Conservation (phyloP, 2,113 vertebrate genomes). For the Leiothrix lutea region DNA sequence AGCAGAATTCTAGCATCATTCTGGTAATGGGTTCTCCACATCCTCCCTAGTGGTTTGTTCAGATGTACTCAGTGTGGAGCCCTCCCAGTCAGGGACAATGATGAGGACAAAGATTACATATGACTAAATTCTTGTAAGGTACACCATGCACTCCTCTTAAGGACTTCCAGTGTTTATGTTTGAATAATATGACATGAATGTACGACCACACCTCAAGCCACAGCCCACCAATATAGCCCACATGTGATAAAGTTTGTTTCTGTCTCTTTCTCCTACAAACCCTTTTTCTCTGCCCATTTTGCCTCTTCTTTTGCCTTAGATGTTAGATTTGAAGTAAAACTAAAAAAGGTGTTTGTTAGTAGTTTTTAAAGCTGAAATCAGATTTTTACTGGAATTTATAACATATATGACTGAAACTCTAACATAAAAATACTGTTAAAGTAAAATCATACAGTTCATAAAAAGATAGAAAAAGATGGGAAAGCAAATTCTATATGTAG, state of each 20-base stretch:
- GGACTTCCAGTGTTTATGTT: not conserved
- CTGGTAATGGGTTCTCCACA: not conserved
- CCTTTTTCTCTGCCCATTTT: not conserved
- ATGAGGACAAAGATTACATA: not conserved
- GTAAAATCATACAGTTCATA: not conserved
- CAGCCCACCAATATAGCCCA: rapidly evolving
- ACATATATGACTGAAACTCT: not conserved
- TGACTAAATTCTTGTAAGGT: not conserved
- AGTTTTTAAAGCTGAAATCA: not conserved
- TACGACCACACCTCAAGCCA: not conserved
- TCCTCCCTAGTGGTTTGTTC: not conserved
- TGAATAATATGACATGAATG: not conserved
- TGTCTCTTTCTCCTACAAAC: not conserved
- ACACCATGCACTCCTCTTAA: not conserved
- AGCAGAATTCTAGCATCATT: not conserved
- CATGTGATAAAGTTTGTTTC: not conserved
- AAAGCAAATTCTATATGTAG: not conserved
- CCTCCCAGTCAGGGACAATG: not conserved
- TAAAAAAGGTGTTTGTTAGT: too few species aligned
- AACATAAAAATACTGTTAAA: not conserved
- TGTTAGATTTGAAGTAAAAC: not conserved
- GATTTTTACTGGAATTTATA: not conserved
- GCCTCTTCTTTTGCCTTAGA: not conserved
- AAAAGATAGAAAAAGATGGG: not conserved
- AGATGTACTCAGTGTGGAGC: not conserved